Conservation (phyloP, 2,797 vertebrate genomes). For the Phoebastria nigripes region DNA sequence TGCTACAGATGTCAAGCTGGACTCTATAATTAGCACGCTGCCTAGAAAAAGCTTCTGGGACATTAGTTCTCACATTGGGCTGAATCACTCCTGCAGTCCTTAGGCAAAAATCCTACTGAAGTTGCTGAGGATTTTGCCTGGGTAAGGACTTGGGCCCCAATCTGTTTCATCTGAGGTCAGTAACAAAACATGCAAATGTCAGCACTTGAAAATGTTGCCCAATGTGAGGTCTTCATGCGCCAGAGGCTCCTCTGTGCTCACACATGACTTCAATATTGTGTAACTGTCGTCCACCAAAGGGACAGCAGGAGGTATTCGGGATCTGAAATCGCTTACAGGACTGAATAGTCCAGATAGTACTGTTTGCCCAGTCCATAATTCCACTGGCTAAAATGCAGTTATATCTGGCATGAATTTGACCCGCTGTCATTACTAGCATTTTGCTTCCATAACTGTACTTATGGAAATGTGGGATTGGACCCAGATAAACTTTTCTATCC, state of each 20-base stretch:
- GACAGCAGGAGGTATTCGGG: background rate
- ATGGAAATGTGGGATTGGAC: background rate
- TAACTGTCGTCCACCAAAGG: background rate
- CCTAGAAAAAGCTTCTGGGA: conserved; percentile 16
- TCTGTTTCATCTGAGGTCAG: background rate
- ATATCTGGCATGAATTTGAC: background rate
- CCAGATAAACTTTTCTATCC: background rate
- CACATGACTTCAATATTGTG: background rate
- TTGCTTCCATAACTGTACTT: background rate
- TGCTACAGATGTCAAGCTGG: background rate
- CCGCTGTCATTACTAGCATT: background rate
- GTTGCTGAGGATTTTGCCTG: background rate
- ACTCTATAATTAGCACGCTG: conserved; percentile 12
- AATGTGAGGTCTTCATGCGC: background rate
- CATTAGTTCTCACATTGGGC: background rate
- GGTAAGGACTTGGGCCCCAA: background rate
- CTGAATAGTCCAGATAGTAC: background rate
- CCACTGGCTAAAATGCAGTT: background rate
- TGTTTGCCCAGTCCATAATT: background rate
- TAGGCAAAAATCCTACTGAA: background rate
- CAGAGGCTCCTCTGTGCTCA: background rate
- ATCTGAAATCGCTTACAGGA: background rate
- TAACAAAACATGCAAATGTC: background rate
- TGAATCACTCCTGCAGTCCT: background rate
- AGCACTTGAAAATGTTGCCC: background rate